Base-by-base conservation (phyloP, 92 coral and sea anemone species). In the Epizoanthus scotinus region DNA sequence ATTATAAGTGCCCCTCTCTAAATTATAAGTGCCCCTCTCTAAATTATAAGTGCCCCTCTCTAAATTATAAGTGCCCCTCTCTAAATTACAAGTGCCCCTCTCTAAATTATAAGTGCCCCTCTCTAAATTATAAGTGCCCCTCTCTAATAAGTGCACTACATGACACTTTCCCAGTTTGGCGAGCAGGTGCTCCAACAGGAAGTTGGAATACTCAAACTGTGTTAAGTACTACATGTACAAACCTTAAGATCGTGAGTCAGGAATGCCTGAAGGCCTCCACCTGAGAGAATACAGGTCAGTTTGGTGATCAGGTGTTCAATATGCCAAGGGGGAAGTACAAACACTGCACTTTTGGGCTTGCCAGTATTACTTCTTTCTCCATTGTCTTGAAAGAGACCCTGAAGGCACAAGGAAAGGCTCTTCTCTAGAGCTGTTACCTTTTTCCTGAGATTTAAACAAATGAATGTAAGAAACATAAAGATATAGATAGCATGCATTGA, bases 181-280 rank as follows among this genome's bases (percentile, higher is more conserved):
- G 17, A 85, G 68, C 54, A 95, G 86, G 47, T 83, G 88, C 60
- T 78, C 91, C n/a, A 93, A 42, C 50, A 44, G 50, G 8, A 10
- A 44, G 50, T 44, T 44, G 50, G 14, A 63, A 19, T 14, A 63
- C 29, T 27, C 34, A 28, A 63, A 21, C 5, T 22, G 27, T 19
- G 8, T 31, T 2, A 73, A 36, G 14, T 36, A 59, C 22, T 24
- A 55, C n/a, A n/a, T n/a, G n/a, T n/a, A n/a, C 68, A 38, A 75
- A 92, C 97, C 97, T 92, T 91, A 8, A 90, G 70, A 24, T 83
- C 87, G 18, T 50, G 38, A 15, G 97, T 90, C 50, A 55, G 90
- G 56, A 91, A 58, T 1, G 47, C 38, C 28, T 59, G 83, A 2
- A 92, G 84, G 19, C 92, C 91, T 19, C 66, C 82, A 1, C 57